Percentiles rank a stretch among this genome's conserved stretches.
phyloP scores from a whole-genome alignment of 2,797 vertebrate species.

The Neostethus bicornis region DNA sequence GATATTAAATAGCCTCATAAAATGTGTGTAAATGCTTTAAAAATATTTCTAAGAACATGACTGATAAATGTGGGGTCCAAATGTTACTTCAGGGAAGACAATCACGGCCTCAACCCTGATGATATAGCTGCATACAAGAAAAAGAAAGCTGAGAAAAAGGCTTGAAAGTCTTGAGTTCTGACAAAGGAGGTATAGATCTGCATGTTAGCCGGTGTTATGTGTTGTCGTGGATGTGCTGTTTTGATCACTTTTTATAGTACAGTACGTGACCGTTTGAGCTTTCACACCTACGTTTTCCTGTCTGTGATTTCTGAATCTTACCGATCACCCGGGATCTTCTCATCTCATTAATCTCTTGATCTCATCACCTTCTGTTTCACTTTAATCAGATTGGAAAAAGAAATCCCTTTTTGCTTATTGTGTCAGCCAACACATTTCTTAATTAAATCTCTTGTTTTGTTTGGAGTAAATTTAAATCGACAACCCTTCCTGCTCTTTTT shows the following conservation, averaged over 20 bases:
- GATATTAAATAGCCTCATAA: background rate
- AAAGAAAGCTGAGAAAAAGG: slow-evolving; percentile 87
- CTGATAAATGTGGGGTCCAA: slow-evolving; percentile 20
- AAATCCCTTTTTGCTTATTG: slow-evolving; percentile 33
- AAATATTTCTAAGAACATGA: background rate
- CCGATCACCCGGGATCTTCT: slow-evolving; percentile 40
- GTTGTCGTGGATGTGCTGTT: slow-evolving; percentile 37
- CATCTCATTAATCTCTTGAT: slow-evolving; percentile 61
- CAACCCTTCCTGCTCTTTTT: background rate
- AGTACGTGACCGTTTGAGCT: slow-evolving; percentile 1
- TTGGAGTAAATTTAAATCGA: slow-evolving; percentile 6
- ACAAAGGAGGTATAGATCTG: slow-evolving; percentile 79
- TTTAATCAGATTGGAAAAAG: slow-evolving; percentile 58
- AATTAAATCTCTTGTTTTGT: slow-evolving; percentile 15
- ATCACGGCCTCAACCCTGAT: slow-evolving; percentile 84
- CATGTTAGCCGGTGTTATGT: slow-evolving; percentile 58
- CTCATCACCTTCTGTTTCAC: slow-evolving; percentile 52
- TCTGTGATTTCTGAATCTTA: slow-evolving; percentile 31
- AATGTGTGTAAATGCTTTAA: background rate
- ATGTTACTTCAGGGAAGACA: slow-evolving; percentile 78
- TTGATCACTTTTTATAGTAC: slow-evolving; percentile 31
- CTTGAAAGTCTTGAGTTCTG: slow-evolving; percentile 67
- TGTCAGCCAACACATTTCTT: slow-evolving; percentile 27
- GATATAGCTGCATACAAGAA: slow-evolving; percentile 84
- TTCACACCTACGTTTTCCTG: slow-evolving; percentile 12